Percentiles rank a stretch among this genome's conserved stretches.
Evolutionary conservation across 2,888 invertebrate genomes (phyloP).

Genomic region (Tetanocera ferruginea): DNA sequence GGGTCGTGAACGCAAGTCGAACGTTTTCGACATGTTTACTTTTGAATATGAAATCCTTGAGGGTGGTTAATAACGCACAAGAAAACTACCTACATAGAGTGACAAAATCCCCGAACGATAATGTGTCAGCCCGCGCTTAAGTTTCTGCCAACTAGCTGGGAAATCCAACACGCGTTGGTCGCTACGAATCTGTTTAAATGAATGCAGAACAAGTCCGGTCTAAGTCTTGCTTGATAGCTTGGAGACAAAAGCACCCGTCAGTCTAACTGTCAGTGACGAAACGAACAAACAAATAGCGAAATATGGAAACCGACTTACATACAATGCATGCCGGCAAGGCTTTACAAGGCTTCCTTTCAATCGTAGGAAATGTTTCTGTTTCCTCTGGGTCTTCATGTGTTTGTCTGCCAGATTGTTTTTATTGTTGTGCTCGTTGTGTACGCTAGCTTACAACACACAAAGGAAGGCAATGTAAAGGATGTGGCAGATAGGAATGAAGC

Average conservation of each 20-base stretch:
- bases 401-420: background rate
- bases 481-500: background rate
- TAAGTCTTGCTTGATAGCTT: background rate
- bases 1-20: background rate
- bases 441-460: background rate
- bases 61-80: background rate
- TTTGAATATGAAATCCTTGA: background rate
- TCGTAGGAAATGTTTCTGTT: slow-evolving; percentile 18
- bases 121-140: background rate
- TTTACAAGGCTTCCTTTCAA: background rate
- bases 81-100: slow-evolving; percentile 8
- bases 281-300: background rate
- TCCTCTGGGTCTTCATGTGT: background rate
- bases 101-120: slow-evolving; percentile 18
- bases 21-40: slow-evolving; percentile 2
- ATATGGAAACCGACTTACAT: background rate
- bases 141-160: background rate
- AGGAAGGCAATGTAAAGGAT: background rate
- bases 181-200: background rate
- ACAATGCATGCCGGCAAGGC: slow-evolving; percentile 18
- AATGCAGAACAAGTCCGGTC: background rate
- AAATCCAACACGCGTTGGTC: background rate
- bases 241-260: background rate
- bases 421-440: background rate
- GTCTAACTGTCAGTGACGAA: background rate